These are phyloP conservation scores for Spodoptera frugiperda DNA, from an alignment of 1,140 invertebrate species.

Conservation along the genomic window DNA sequence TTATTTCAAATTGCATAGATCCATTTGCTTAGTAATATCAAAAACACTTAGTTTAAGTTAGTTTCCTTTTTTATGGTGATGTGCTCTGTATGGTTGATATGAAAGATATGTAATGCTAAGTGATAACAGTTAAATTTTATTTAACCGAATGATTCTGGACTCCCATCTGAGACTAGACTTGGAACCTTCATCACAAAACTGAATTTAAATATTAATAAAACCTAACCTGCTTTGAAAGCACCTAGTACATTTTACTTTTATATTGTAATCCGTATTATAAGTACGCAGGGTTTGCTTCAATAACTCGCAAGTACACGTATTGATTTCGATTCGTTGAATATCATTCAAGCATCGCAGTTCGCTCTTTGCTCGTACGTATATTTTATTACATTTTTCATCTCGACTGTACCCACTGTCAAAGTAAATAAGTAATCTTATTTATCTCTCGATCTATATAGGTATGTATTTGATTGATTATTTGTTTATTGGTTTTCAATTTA, in stretches of 20 bases:
- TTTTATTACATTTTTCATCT: slow-evolving; percentile 25
- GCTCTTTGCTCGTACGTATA: not conserved
- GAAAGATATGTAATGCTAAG: too few species aligned
- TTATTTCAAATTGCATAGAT: too few species aligned
- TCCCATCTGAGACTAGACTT: too few species aligned
- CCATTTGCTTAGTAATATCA: too few species aligned
- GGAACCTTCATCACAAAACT: too few species aligned
- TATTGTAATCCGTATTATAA: not conserved
- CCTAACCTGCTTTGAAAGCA: too few species aligned
- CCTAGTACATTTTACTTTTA: too few species aligned
- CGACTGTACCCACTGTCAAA: not conserved
- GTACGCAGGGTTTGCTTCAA: not conserved
- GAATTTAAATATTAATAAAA: not conserved
- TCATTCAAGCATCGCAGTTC: not conserved
- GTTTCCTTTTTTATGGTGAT: too few species aligned
- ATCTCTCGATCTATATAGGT: not conserved
- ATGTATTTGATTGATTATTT: not conserved
- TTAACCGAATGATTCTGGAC: too few species aligned
- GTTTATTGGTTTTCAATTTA: not conserved
- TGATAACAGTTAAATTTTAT: too few species aligned
- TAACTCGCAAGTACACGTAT: slow-evolving; percentile 8
- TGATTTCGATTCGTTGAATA: slow-evolving; percentile 27
- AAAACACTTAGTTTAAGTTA: too few species aligned
- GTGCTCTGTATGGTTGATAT: too few species aligned
- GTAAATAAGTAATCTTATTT: slow-evolving; percentile 1